Percentiles rank a stretch among this genome's conserved stretches.
Evolutionary conservation across 2,113 vertebrate genomes (phyloP).

Genomic region (Pitta sordida): DNA sequence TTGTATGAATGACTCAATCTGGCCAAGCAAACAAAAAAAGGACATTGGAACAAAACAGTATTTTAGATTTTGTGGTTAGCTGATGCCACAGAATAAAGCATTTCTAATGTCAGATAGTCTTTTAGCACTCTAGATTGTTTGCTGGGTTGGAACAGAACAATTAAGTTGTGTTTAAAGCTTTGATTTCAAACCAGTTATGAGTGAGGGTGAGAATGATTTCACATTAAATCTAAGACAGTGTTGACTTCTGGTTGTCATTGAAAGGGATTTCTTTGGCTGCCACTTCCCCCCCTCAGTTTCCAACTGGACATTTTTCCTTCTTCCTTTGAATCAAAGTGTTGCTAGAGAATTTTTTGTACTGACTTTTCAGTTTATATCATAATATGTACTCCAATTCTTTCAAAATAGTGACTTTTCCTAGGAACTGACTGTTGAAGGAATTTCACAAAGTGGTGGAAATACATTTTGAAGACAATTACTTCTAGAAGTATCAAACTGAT

Average conservation of each 20-base stretch:
- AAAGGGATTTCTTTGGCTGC: background rate
- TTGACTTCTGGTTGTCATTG: background rate
- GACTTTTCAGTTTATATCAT: background rate
- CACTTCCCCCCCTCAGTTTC: background rate
- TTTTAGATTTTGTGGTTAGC: background rate
- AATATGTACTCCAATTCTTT: background rate
- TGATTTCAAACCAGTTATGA: background rate
- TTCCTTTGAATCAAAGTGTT: background rate
- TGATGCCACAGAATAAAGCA: background rate
- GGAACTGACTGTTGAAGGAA: background rate
- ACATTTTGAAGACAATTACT: background rate
- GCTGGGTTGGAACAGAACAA: background rate
- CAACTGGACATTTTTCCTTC: fast-evolving
- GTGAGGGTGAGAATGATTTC: background rate
- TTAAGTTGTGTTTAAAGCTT: background rate
- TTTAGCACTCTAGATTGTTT: background rate
- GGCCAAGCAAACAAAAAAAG: background rate
- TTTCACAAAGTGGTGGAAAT: background rate
- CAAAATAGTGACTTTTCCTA: background rate
- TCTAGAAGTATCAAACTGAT: background rate
- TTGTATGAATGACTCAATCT: background rate
- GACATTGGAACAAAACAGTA: background rate
- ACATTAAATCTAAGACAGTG: background rate
- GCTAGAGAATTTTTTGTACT: background rate
- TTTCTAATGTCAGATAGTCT: background rate